Percentiles rank a stretch among this genome's conserved stretches.
These are phyloP conservation scores for Heteromormyrus szaboi DNA, from an alignment of 2,797 vertebrate species.

Conservation along the genomic window DNA sequence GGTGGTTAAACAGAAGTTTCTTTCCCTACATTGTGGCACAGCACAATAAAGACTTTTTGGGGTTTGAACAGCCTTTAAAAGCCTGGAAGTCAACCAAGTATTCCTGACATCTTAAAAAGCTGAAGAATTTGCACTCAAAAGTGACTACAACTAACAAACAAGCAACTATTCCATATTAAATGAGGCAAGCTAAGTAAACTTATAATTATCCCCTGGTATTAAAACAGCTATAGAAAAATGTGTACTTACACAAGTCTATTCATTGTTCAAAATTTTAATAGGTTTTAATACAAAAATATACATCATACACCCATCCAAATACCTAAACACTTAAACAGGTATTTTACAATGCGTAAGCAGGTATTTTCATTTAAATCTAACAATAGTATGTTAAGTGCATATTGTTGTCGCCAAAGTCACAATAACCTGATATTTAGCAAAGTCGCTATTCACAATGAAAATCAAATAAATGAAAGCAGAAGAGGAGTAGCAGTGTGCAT, in stretches of 20 bases:
- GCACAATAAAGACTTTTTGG: slow-evolving; percentile 33
- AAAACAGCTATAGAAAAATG: neutral
- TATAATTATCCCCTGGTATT: slow-evolving; percentile 30
- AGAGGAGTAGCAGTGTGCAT: neutral
- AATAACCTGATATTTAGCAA: neutral
- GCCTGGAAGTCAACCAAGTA: neutral
- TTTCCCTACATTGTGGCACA: slow-evolving; percentile 43
- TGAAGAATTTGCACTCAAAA: neutral
- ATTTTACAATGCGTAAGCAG: neutral
- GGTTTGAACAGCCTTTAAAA: slow-evolving; percentile 23
- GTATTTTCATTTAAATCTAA: neutral
- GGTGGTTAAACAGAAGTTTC: slow-evolving; percentile 47
- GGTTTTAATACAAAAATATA: neutral
- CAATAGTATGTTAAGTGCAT: neutral
- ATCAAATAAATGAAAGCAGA: neutral
- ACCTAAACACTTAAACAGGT: neutral
- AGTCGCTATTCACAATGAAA: neutral
- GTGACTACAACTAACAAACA: slow-evolving; percentile 43
- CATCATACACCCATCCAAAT: neutral
- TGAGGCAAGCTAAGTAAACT: slow-evolving; percentile 15
- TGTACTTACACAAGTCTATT: neutral
- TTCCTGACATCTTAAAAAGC: slow-evolving; percentile 13
- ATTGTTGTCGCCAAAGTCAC: neutral
- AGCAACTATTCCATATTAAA: slow-evolving; percentile 50
- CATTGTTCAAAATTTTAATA: neutral